These are phyloP conservation scores for Acanthopagrus latus DNA, from an alignment of 2,797 vertebrate species.

Conservation along the genomic window DNA sequence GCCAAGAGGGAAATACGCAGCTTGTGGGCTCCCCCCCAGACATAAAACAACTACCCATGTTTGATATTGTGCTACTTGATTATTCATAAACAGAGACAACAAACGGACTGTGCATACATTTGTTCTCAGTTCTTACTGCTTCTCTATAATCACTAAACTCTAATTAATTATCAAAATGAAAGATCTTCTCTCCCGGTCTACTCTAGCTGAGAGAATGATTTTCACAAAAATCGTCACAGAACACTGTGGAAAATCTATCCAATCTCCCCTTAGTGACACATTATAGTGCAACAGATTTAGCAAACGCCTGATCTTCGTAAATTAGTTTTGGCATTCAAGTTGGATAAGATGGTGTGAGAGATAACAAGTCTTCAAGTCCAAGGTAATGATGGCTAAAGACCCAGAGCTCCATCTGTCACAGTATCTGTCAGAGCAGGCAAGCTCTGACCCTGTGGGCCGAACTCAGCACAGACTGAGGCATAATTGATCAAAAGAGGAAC, in stretches of 20 bases:
- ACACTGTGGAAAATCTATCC: slow-evolving; percentile 13
- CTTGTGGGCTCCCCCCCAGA: slow-evolving; percentile 60
- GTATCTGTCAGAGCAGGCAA: slow-evolving; percentile 53
- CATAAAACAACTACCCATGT: slow-evolving; percentile 48
- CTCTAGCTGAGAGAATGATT: background rate
- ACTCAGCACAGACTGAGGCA: slow-evolving; percentile 41
- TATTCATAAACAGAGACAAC: slow-evolving; percentile 40
- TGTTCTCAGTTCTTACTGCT: background rate
- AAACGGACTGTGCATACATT: background rate
- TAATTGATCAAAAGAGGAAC: slow-evolving; percentile 65
- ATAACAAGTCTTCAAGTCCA: slow-evolving; percentile 73
- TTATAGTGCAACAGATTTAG: slow-evolving; percentile 39
- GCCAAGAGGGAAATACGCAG: slow-evolving; percentile 67
- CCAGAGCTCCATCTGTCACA: slow-evolving; percentile 76
- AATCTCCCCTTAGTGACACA: slow-evolving; percentile 29
- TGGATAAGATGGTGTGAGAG: slow-evolving; percentile 56
- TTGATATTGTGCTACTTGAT: slow-evolving; percentile 38
- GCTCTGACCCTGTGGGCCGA: slow-evolving; percentile 55
- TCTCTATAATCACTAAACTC: background rate
- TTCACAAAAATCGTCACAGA: background rate
- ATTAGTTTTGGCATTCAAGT: slow-evolving; percentile 51
- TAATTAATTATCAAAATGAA: background rate
- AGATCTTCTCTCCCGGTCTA: too few relatives aligned
- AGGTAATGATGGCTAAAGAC: slow-evolving; percentile 72
- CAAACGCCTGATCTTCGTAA: slow-evolving; percentile 47